Evolutionary conservation across 2,888 invertebrate species (phyloP).

Genomic region (Oligia fasciuncula): DNA sequence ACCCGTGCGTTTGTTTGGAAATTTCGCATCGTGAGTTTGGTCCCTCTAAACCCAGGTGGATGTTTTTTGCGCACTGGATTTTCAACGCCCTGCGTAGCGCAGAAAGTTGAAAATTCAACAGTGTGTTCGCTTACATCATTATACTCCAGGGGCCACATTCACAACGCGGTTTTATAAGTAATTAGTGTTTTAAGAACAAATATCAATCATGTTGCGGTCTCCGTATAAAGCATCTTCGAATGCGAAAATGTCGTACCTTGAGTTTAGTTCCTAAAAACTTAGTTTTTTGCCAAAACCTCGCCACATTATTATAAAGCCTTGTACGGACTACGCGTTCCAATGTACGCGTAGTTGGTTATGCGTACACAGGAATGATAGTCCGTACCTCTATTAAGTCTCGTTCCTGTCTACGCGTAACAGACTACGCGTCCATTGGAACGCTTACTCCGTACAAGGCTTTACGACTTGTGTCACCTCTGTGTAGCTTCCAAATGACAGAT

Average conservation of each 20-base stretch:
- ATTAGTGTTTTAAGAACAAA: background rate
- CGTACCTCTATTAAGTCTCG: too few species aligned
- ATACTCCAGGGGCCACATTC: background rate
- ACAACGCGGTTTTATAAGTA: background rate
- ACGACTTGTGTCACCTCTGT: background rate
- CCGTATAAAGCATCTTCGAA: background rate
- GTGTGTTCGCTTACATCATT: background rate
- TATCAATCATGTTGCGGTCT: background rate
- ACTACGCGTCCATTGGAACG: too few species aligned
- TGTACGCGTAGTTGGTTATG: too few species aligned
- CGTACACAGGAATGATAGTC: too few species aligned
- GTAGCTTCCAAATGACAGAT: constrained; percentile 8
- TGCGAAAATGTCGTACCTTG: background rate
- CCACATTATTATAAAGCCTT: constrained; percentile 1
- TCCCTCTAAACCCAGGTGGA: background rate
- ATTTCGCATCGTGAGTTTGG: background rate
- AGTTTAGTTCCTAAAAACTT: constrained; percentile 6
- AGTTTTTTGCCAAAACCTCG: constrained; percentile 7
- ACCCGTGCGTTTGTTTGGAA: background rate
- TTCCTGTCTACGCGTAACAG: too few species aligned
- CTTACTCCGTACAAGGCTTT: background rate
- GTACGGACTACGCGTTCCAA: too few species aligned
- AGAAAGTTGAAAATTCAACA: background rate
- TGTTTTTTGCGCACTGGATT: background rate
- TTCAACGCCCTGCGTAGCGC: background rate